Percentiles rank a stretch among this genome's conserved stretches.
Conservation (phyloP, 30 jellyfish, hydroid and myxozoan species). For the Morbakka virulenta region DNA sequence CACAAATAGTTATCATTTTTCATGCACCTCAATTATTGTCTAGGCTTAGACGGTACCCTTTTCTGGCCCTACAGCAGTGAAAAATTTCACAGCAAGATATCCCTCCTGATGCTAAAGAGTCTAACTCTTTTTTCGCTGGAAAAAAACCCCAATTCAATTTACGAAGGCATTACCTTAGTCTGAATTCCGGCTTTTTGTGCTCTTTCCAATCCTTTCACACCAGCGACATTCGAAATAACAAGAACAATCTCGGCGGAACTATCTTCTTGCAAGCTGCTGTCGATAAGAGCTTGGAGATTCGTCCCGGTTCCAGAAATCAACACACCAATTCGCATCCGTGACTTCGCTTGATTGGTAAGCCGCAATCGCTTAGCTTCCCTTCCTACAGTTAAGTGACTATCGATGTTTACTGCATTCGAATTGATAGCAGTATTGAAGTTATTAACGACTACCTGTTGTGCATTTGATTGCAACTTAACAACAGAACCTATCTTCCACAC, state of each 20-base stretch:
- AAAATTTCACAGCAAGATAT: no score
- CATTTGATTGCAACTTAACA: slow-evolving; percentile 7
- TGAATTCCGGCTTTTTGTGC: slow-evolving; percentile 81
- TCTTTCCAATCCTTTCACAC: slow-evolving; percentile 82
- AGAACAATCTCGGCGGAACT: slow-evolving; percentile 73
- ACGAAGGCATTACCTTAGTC: slow-evolving; percentile 72
- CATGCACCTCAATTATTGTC: no score
- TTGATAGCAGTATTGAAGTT: slow-evolving; percentile 16
- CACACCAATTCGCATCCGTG: slow-evolving; percentile 74
- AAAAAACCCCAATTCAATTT: no score
- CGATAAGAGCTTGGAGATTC: slow-evolving; percentile 92
- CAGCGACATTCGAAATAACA: slow-evolving; percentile 86
- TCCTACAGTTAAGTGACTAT: background rate
- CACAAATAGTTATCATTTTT: no score
- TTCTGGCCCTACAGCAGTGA: no score
- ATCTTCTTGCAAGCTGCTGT: slow-evolving; percentile 47
- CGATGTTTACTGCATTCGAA: background rate
- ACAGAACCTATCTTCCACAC: slow-evolving; percentile 66
- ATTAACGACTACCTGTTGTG: slow-evolving; percentile 29
- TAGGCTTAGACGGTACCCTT: no score
- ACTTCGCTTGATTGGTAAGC: background rate
- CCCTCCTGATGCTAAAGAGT: no score
- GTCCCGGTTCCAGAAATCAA: slow-evolving; percentile 95
- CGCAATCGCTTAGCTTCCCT: background rate
- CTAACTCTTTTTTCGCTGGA: no score